phyloP scores from a whole-genome alignment of 1,140 invertebrate species.

The Hyles vespertilio region DNA sequence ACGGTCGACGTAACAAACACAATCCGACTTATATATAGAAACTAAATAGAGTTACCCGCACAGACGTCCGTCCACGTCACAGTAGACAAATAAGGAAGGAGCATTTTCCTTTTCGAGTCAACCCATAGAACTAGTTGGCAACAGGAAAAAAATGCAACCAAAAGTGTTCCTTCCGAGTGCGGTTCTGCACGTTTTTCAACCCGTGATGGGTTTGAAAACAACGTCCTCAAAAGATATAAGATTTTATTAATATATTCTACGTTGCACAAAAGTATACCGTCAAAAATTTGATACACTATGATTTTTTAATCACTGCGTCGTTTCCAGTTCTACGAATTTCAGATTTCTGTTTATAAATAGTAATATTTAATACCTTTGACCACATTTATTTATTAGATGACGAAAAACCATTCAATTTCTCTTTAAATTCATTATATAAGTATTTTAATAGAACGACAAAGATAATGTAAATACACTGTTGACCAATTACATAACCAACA shows the following conservation, averaged over 20 bases:
- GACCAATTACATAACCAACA: too few species aligned
- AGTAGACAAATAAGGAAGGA: conserved; percentile 65
- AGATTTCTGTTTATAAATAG: too few species aligned
- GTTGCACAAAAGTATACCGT: too few species aligned
- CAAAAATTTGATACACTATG: too few species aligned
- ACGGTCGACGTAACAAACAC: neutral
- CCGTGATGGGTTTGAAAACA: too few species aligned
- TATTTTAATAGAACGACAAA: neutral
- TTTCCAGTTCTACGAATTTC: too few species aligned
- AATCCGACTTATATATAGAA: conserved; percentile 49
- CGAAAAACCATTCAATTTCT: neutral
- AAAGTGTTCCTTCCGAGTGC: conserved; percentile 10
- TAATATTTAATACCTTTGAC: too few species aligned
- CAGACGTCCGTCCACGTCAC: conserved; percentile 41
- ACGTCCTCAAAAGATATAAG: too few species aligned
- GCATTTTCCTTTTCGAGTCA: conserved; percentile 38
- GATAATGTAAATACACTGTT: neutral
- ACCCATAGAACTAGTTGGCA: conserved; percentile 16
- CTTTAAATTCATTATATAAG: neutral
- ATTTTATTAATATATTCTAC: too few species aligned
- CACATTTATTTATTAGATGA: too few species aligned
- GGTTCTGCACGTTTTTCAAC: conserved; percentile 12
- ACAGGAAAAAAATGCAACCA: conserved; percentile 24
- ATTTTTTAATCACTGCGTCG: too few species aligned
- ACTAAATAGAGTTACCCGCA: conserved; percentile 52